A percentile compares a stretch with the other conserved stretches of the same genome.
These are phyloP conservation scores for Drosophila pseudotalamancana DNA, from an alignment of 2,888 invertebrate genomes.

Conservation along the genomic window DNA sequence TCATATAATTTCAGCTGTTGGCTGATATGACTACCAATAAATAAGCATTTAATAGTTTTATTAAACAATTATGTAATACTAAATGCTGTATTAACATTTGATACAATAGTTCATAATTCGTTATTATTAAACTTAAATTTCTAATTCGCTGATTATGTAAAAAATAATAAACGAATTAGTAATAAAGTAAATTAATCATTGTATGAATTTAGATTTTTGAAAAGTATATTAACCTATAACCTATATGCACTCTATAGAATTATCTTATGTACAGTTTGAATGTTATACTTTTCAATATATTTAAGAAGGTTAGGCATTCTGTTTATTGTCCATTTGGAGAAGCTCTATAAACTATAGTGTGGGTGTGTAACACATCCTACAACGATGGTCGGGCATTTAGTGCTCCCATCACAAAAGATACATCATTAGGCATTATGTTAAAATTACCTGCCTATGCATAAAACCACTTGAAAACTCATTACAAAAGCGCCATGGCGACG, in stretches of 20 bases:
- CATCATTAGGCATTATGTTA: constrained; percentile 75
- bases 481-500: constrained; percentile 54
- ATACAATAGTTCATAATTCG: neutral
- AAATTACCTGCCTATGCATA: constrained; percentile 78
- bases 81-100: neutral
- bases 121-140: too few relatives aligned
- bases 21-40: constrained; percentile 23
- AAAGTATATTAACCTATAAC: too few relatives aligned
- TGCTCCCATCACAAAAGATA: constrained; percentile 53
- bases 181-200: too few relatives aligned
- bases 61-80: neutral
- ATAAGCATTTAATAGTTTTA: neutral
- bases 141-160: too few relatives aligned
- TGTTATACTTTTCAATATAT: too few relatives aligned
- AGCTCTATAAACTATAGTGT: constrained; percentile 6
- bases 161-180: too few relatives aligned
- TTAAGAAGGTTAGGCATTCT: too few relatives aligned
- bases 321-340: constrained; percentile 29
- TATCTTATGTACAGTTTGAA: too few relatives aligned
- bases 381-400: constrained; percentile 29
- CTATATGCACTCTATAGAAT: too few relatives aligned
- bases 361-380: constrained; percentile 5
- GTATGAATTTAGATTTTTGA: too few relatives aligned
- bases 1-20: constrained; percentile 16
- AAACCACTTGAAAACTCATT: constrained; percentile 78